phyloP scores from a whole-genome alignment of 2,888 invertebrate species.

The Clanis bilineata region DNA sequence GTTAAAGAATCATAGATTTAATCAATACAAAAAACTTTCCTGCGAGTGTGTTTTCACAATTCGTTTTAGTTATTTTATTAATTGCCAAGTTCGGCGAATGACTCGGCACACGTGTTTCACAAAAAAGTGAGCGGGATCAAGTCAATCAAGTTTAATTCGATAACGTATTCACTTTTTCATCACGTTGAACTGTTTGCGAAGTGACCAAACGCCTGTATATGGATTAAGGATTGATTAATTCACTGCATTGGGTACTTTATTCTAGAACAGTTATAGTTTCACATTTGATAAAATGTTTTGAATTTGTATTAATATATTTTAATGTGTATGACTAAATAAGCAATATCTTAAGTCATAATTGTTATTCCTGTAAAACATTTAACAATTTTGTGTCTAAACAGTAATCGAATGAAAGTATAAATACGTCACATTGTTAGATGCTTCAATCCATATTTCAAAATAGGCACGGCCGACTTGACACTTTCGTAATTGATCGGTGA shows the following conservation, averaged over 20 bases:
- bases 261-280: not conserved
- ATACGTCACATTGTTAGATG: not conserved
- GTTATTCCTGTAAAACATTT: too few relatives aligned
- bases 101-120: conserved; percentile 29
- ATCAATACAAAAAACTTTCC: not conserved
- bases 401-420: not conserved
- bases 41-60: not conserved
- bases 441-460: not conserved
- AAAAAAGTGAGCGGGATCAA: conserved; percentile 41
- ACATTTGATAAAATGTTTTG: too few relatives aligned
- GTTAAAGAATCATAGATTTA: too few relatives aligned
- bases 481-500: conserved; percentile 37
- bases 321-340: not conserved
- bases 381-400: too few relatives aligned
- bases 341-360: too few relatives aligned
- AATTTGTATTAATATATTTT: too few relatives aligned
- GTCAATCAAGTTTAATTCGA: conserved; percentile 41
- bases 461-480: conserved; percentile 36
- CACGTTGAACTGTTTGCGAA: conserved; percentile 8
- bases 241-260: not conserved
- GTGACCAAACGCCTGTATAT: conserved; percentile 1
- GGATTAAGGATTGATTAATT: not conserved
- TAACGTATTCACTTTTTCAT: conserved; percentile 40
- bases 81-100: conserved; percentile 24
- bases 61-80: not conserved